Base-by-base conservation (phyloP, 92 coral and sea anemone species). In the Phenganax marumi region DNA sequence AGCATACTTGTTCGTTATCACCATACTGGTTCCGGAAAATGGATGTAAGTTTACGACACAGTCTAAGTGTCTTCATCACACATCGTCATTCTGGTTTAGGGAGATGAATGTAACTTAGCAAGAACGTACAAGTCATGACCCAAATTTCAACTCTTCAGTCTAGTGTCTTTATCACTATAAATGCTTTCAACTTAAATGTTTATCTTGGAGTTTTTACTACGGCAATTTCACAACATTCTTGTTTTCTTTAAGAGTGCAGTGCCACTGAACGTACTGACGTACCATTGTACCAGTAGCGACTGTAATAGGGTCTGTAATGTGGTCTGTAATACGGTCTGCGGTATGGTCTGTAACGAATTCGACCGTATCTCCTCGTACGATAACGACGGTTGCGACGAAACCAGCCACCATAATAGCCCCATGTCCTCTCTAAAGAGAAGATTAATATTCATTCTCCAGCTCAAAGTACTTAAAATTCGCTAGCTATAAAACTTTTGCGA, bases 321-420 rank as follows among this genome's bases (percentile, higher is more conserved):
- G 19, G 55, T 24, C 50, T 76, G 68, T 22, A 22, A 12, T 18
- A 61, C 8, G 8, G 68, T n/a, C n/a, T n/a, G n/a, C n/a, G n/a
- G 43, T 33, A 33, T 33, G 43, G 2, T 33, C 43, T 33, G 43
- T 33, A 33, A 33, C 5, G 2, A 5, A 33, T 33, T 33, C 43
- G 16, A 12, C 72, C 43, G 26, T 66, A 66, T 11, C 43, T 66
- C 43, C 49, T 66, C 49, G 26, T 66, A 22, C 72, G 49, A 66
- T 66, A 66, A 49, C 72, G 72, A 66, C 50, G 50, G 10, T 49
- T 33, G 10, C 79, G 46, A 50, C 62, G 64, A 63, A 8, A 68
- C 55, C 58, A 48, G 68, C 68, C 13, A 43, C 81, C 68, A 76
- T 25, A 25, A 22, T 56, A 62, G 2, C 68, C 69, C 81, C 81